Evolutionary conservation across 2,797 vertebrate species (phyloP).

Genomic region (Eleutherodactylus coqui): DNA sequence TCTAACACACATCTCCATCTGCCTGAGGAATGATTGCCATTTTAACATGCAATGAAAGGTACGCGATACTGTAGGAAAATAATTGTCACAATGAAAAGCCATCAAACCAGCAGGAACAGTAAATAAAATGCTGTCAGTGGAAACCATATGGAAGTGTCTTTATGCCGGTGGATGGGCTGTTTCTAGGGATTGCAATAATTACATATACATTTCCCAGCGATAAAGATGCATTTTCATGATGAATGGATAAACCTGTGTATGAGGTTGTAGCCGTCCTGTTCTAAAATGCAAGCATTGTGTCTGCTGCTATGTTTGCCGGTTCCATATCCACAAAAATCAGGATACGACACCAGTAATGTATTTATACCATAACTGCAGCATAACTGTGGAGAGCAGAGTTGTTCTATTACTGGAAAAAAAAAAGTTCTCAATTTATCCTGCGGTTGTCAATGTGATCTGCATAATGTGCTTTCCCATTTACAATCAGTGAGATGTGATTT

Average conservation of each 20-base stretch:
- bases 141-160: background rate
- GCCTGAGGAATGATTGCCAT: background rate
- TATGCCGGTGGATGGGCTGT: background rate
- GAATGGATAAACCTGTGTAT: background rate
- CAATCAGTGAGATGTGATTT: slow-evolving; percentile 58
- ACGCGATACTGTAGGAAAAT: background rate
- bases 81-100: background rate
- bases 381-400: slow-evolving; percentile 13
- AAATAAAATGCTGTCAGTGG: background rate
- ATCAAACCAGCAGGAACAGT: background rate
- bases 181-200: background rate
- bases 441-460: slow-evolving; percentile 57
- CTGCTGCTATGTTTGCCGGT: background rate
- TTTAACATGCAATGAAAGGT: background rate
- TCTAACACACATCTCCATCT: background rate
- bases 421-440: slow-evolving; percentile 55
- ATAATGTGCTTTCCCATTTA: slow-evolving; percentile 57
- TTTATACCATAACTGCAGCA: slow-evolving; percentile 35
- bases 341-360: slow-evolving; percentile 37
- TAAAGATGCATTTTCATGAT: background rate
- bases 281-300: background rate
- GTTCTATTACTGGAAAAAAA: slow-evolving; percentile 56
- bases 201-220: background rate
- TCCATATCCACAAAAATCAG: slow-evolving; percentile 21
- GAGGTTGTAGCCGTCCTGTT: background rate